phyloP scores from a whole-genome alignment of 2,888 invertebrate species.

The Cryptus viduatorius region DNA sequence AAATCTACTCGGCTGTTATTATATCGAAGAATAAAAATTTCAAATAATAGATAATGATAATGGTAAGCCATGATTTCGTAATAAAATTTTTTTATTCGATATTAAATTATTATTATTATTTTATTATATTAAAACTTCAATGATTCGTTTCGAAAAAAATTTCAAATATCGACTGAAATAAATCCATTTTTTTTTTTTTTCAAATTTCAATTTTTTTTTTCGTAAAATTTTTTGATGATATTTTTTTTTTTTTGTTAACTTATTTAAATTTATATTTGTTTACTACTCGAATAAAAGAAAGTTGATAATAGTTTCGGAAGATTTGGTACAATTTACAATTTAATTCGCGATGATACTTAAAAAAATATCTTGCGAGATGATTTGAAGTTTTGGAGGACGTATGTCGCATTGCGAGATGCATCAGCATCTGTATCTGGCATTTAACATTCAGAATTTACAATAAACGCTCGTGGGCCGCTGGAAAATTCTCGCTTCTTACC shows the following conservation, averaged over 20 bases:
- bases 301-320: not conserved
- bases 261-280: not conserved
- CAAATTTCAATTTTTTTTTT: too few species aligned
- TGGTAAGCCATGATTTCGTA: too few species aligned
- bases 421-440: slow-evolving; percentile 31
- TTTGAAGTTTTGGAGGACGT: not conserved
- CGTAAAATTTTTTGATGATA: not conserved
- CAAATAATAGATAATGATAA: too few species aligned
- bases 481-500: slow-evolving; percentile 55
- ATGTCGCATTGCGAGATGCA: not conserved
- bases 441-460: slow-evolving; percentile 46
- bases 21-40: too few species aligned
- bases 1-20: too few species aligned
- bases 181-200: too few species aligned
- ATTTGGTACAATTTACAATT: not conserved
- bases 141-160: too few species aligned
- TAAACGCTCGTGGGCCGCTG: slow-evolving; percentile 14
- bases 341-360: not conserved
- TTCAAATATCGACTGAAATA: too few species aligned
- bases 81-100: too few species aligned
- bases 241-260: not conserved
- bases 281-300: not conserved
- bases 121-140: too few species aligned
- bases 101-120: too few species aligned
- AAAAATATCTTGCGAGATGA: not conserved